A percentile compares a stretch with the other conserved stretches of the same genome.
Evolutionary conservation across 2,797 vertebrate genomes (phyloP).

Genomic region (Onychomys leucogaster): DNA sequence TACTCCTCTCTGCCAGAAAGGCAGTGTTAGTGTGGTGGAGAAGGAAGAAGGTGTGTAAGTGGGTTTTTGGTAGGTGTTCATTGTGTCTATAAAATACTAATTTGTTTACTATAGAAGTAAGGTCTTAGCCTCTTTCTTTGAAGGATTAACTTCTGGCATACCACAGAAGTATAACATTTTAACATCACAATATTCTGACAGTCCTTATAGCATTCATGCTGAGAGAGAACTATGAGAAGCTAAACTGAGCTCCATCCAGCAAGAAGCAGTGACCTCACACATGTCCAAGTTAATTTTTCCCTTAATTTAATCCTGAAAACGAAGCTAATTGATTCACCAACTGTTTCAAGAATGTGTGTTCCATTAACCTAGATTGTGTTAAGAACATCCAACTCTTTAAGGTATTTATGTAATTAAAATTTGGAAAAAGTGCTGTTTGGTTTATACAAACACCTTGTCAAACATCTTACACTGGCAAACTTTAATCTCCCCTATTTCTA

Average conservation of each 20-base stretch:
- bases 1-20: background rate
- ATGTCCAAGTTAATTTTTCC: conserved; percentile 30
- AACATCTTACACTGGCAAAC: conserved; percentile 42
- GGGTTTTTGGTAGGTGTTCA: background rate
- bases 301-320: conserved; percentile 60
- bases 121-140: conserved; percentile 20
- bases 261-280: background rate
- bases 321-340: conserved; percentile 52
- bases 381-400: conserved; percentile 27
- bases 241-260: background rate
- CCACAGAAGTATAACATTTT: background rate
- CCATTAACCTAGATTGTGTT: conserved; percentile 54
- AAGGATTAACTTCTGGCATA: background rate
- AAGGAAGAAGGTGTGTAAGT: background rate
- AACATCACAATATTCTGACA: background rate
- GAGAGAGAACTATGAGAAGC: conserved; percentile 17
- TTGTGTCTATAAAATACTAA: background rate
- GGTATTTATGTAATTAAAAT: conserved; percentile 62
- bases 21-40: background rate
- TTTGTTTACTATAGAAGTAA: background rate
- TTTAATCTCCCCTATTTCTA: conserved; percentile 56
- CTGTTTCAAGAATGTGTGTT: conserved; percentile 35
- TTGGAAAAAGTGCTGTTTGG: conserved; percentile 11
- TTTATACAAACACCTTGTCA: conserved; percentile 50
- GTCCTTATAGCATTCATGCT: background rate